Evolutionary conservation across 2,113 vertebrate species (phyloP).

Genomic region (Lipotes vexillifer): DNA sequence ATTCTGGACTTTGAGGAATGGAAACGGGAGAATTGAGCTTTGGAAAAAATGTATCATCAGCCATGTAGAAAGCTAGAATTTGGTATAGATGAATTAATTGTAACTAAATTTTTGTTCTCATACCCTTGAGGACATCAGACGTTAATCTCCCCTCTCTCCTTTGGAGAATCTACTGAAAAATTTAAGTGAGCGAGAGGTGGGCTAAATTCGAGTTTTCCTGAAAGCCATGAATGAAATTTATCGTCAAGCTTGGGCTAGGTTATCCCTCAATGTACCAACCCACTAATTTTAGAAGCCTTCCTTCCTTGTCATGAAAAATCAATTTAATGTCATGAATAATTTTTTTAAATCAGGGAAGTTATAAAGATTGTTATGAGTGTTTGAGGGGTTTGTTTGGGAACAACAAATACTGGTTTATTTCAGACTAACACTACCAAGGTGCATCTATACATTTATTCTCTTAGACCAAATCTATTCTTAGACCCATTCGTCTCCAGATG

Average conservation of each 20-base stretch:
- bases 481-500: slow-evolving; percentile 75
- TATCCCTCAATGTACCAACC: slow-evolving; percentile 48
- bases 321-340: neutral
- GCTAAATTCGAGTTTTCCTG: slow-evolving; percentile 65
- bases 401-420: slow-evolving; percentile 31
- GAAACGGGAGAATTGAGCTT: slow-evolving; percentile 44
- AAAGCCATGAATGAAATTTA: slow-evolving; percentile 64
- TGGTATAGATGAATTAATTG: slow-evolving; percentile 66
- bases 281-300: slow-evolving; percentile 29
- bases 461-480: slow-evolving; percentile 74
- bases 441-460: slow-evolving; percentile 55
- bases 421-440: neutral
- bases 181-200: slow-evolving; percentile 67
- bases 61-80: slow-evolving; percentile 63
- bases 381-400: neutral
- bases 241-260: slow-evolving; percentile 32
- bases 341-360: neutral
- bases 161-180: slow-evolving; percentile 67
- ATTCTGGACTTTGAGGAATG: slow-evolving; percentile 61
- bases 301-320: neutral
- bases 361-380: neutral
- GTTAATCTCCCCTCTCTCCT: slow-evolving; percentile 61
- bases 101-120: slow-evolving; percentile 62
- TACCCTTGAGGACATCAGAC: slow-evolving; percentile 51
- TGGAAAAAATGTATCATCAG: slow-evolving; percentile 55